A percentile compares a stretch with the other conserved stretches of the same genome.
phyloP scores from a whole-genome alignment of 2,797 vertebrate genomes.

The Kryptolebias ocellatus region DNA sequence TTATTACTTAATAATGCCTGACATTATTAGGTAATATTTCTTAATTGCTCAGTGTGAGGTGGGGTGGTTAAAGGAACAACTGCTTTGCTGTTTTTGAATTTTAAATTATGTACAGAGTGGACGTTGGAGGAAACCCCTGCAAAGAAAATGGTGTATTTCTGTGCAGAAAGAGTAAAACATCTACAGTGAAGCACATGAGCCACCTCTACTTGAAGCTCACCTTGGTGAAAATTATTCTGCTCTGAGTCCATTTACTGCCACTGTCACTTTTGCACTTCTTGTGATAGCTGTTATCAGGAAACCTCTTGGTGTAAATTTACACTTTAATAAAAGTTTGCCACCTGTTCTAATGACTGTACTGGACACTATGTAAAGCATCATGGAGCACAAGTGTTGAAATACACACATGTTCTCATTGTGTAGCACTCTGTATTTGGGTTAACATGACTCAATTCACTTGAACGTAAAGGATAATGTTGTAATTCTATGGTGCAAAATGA shows the following conservation, averaged over 20 bases:
- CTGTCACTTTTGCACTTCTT: not conserved
- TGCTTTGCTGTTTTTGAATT: not conserved
- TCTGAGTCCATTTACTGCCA: not conserved
- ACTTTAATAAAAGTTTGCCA: not conserved
- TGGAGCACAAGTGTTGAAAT: slow-evolving; percentile 21
- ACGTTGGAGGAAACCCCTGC: not conserved
- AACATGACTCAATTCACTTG: slow-evolving; percentile 35
- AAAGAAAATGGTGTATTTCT: not conserved
- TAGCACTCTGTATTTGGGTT: slow-evolving; percentile 17
- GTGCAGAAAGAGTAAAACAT: not conserved
- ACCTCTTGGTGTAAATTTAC: not conserved
- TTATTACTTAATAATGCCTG: slow-evolving; percentile 10
- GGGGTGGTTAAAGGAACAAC: not conserved
- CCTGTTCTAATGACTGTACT: not conserved
- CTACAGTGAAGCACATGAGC: not conserved
- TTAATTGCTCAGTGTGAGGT: slow-evolving; percentile 4
- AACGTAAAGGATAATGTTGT: slow-evolving; percentile 22
- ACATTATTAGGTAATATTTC: slow-evolving; percentile 14
- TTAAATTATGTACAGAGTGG: slow-evolving; percentile 16
- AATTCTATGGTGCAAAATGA: slow-evolving; percentile 47
- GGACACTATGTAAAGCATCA: slow-evolving; percentile 2
- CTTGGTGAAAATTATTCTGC: not conserved
- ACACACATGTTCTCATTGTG: not conserved
- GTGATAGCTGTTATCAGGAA: not conserved
- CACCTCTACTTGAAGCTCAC: not conserved